phyloP scores from a whole-genome alignment of 2,888 invertebrate genomes.

The Dryomyza anilis region DNA sequence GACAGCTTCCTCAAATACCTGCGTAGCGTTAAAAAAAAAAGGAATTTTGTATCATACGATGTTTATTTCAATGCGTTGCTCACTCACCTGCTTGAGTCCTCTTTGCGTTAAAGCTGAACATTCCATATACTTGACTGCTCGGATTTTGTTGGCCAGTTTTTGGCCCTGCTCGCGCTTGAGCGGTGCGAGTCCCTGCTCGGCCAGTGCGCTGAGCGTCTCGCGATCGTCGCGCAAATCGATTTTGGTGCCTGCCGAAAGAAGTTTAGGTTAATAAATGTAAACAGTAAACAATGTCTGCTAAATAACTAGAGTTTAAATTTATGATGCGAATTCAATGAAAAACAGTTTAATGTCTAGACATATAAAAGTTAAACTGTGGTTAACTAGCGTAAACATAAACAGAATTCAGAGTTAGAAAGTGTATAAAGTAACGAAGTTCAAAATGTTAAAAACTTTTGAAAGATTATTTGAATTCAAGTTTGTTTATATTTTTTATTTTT shows the following conservation, averaged over 20 bases:
- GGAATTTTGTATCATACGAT: not conserved
- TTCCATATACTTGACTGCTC: constrained; percentile 99
- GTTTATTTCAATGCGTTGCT: not conserved
- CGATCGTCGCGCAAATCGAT: constrained; percentile 98
- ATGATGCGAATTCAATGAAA: too few relatives aligned
- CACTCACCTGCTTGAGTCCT: constrained; percentile 84
- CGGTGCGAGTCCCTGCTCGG: constrained; percentile 93
- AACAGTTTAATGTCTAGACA: too few relatives aligned
- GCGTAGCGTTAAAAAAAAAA: too few relatives aligned
- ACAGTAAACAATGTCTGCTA: not conserved
- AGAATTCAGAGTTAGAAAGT: too few relatives aligned
- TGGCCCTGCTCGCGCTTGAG: constrained; percentile 97
- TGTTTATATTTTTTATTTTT: too few relatives aligned
- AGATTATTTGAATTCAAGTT: too few relatives aligned
- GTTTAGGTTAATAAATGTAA: not conserved
- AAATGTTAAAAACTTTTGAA: too few relatives aligned
- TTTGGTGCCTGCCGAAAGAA: constrained; percentile 81
- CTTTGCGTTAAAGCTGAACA: constrained; percentile 98
- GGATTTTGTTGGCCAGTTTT: constrained; percentile 97
- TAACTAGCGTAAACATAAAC: too few relatives aligned
- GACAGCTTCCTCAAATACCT: constrained; percentile 99
- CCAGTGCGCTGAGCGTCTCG: constrained; percentile 88
- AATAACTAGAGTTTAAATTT: too few relatives aligned
- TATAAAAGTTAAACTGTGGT: too few relatives aligned
- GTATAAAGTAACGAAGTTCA: not conserved